Base-by-base conservation (phyloP, 2,113 vertebrate species). In the Burhinus oedicnemus region DNA sequence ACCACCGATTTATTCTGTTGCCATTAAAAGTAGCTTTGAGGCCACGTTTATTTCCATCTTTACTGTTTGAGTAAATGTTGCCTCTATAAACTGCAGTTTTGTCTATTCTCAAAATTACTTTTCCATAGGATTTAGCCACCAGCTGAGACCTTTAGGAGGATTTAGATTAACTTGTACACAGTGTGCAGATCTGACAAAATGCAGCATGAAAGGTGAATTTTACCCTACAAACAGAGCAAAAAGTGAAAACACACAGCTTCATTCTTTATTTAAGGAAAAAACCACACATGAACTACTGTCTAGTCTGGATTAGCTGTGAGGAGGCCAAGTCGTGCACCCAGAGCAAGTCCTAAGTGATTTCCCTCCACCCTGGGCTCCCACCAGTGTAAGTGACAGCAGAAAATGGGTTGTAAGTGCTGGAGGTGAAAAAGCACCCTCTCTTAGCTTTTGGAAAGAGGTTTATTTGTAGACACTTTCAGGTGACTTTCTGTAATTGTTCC, bases 401-500 rank as follows among this genome's bases (percentile, higher is more conserved):
- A 82, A 83, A 47, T 2, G 14, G 14, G 16, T 89, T 1, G 1
- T 5, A 51, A 78, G 29, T 25, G 32, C 66, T 64, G 64, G 71
- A 6, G 2, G 58, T 40, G 57, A 82, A 81, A 79, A 74, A 92
- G 17, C 66, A 54, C 58, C 72, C n/a, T 66, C 47, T 62, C 69
- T 60, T 34, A 68, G 75, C 49, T 85, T 49, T 55, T 81, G 54
- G 69, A 70, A 89, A 80, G 51, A 36, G 23, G 18, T 64, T 95
- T 82, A 66, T 82, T 83, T 69, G 83, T 47, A 86, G 92, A 88
- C 9, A 6, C 68, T 91, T 96, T 77, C 83, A 95, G 94, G 95
- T 97, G 96, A 91, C 90, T 95, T 83, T 94, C 76, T 94, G 94
- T 96, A 95, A 98, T 95, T 94, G 88, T 92, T 95, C 97, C 94